Evolutionary conservation across 1,140 invertebrate genomes (phyloP).

Genomic region (Magallana gigas): DNA sequence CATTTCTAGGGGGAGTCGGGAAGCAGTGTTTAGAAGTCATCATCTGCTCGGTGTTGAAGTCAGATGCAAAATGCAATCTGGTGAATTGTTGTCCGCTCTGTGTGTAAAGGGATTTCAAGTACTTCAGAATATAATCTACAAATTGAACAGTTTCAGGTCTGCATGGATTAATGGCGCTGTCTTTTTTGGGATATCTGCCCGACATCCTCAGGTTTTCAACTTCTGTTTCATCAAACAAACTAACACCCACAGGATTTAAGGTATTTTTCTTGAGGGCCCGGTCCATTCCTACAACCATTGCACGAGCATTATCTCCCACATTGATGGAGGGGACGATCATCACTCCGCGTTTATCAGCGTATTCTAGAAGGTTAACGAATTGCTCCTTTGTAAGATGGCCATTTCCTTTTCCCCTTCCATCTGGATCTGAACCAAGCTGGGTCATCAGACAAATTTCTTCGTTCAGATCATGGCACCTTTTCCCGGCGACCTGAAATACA

Average conservation of each 20-base stretch:
- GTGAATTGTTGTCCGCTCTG: background rate
- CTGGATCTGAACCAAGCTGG: constrained; percentile 31
- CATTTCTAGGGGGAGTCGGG: constrained; percentile 4
- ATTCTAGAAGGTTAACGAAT: constrained; percentile 18
- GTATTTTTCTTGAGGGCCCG: background rate
- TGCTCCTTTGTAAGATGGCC: constrained; percentile 14
- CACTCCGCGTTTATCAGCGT: constrained; percentile 10
- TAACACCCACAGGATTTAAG: background rate
- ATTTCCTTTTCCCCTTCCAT: background rate
- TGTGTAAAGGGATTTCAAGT: background rate
- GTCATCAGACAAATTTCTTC: constrained; percentile 29
- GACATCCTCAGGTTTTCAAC: constrained; percentile 28
- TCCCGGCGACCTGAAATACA: constrained; percentile 30
- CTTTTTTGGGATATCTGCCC: constrained; percentile 25
- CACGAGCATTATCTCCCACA: constrained; percentile 33
- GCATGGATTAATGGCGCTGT: constrained; percentile 41
- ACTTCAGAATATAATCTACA: background rate
- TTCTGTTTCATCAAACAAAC: constrained; percentile 6
- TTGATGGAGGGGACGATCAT: constrained; percentile 39
- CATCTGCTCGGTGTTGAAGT: constrained; percentile 20
- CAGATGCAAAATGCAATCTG: constrained; percentile 2
- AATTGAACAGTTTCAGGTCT: constrained; percentile 27
- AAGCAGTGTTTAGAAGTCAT: constrained; percentile 31
- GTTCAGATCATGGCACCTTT: constrained; percentile 13
- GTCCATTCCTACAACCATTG: constrained; percentile 23